These are phyloP conservation scores for Hyperoplus lanceolatus DNA, from an alignment of 2,797 vertebrate genomes.

Conservation along the genomic window DNA sequence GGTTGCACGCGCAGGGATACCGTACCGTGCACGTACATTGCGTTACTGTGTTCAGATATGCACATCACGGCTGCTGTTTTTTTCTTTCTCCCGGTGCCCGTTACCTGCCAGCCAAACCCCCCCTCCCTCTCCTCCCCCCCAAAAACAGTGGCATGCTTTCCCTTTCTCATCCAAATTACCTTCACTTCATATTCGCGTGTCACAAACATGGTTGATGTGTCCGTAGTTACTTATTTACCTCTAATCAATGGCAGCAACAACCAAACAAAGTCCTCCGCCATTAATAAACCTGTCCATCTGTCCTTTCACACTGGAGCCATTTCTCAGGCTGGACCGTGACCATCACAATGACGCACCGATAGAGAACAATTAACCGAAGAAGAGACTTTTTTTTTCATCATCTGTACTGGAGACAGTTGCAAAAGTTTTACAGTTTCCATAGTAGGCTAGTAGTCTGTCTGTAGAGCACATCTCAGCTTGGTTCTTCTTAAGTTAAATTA, in stretches of 20 bases:
- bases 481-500: not conserved
- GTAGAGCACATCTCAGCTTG: not conserved
- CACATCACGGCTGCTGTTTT: slow-evolving; percentile 25
- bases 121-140: not conserved
- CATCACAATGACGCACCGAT: slow-evolving; percentile 34
- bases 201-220: not conserved
- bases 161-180: slow-evolving; percentile 19
- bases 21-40: slow-evolving; percentile 58
- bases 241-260: slow-evolving; percentile 42
- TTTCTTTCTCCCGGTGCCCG: slow-evolving; percentile 8
- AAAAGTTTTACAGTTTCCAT: slow-evolving; percentile 1
- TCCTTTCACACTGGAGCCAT: slow-evolving; percentile 12
- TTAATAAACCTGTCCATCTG: slow-evolving; percentile 51
- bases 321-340: slow-evolving; percentile 36
- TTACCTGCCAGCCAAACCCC: slow-evolving; percentile 37
- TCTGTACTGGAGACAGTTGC: not conserved
- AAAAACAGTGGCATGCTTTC: slow-evolving; percentile 9
- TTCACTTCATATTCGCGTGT: slow-evolving; percentile 3
- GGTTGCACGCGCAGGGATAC: slow-evolving; percentile 28
- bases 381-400: not conserved
- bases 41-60: slow-evolving; percentile 71
- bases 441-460: not conserved
- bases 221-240: slow-evolving; percentile 52
- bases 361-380: not conserved
- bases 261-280: slow-evolving; percentile 25